Evolutionary conservation across 2,113 vertebrate genomes (phyloP).

Genomic region (Austrofundulus limnaeus): DNA sequence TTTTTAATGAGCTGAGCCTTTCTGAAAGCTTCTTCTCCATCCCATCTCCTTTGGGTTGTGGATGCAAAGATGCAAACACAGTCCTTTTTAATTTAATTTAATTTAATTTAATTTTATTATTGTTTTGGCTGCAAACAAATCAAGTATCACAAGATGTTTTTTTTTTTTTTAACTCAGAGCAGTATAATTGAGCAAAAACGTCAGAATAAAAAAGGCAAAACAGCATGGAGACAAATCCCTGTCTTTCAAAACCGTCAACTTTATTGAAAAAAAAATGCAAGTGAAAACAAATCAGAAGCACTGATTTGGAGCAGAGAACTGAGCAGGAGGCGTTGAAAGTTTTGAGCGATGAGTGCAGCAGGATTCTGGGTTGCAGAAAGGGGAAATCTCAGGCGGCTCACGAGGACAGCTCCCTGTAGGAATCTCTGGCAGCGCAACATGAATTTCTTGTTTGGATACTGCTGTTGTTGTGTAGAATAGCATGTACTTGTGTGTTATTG

Average conservation of each 20-base stretch:
- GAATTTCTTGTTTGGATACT: conserved; percentile 35
- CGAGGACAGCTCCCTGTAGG: conserved; percentile 49
- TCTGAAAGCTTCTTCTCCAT: conserved; percentile 40
- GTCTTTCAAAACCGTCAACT: neutral
- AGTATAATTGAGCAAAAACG: conserved; percentile 2
- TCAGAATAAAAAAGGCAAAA: neutral
- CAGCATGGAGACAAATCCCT: neutral
- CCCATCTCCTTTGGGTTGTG: conserved; percentile 28
- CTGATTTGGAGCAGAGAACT: conserved; percentile 7
- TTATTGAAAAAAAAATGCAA: neutral
- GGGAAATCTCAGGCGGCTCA: conserved; percentile 30
- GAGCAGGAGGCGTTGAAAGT: conserved; percentile 1
- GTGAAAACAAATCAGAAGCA: conserved; percentile 22
- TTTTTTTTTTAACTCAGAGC: conserved; percentile 3
- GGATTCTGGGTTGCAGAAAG: conserved; percentile 38
- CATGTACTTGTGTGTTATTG: conserved; percentile 24
- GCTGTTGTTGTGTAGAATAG: conserved; percentile 34
- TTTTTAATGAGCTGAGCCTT: conserved; percentile 63
- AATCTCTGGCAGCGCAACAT: conserved; percentile 46
- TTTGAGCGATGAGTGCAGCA: neutral
- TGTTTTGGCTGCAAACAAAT: neutral
- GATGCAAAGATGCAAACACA: conserved; percentile 28
- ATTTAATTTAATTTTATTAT: neutral
- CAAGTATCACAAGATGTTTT: conserved; percentile 2
- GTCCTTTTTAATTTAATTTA: conserved; percentile 2